A percentile compares a stretch with the other conserved stretches of the same genome.
Conservation (phyloP, 2,113 vertebrate genomes). For the Origma solitaria region DNA sequence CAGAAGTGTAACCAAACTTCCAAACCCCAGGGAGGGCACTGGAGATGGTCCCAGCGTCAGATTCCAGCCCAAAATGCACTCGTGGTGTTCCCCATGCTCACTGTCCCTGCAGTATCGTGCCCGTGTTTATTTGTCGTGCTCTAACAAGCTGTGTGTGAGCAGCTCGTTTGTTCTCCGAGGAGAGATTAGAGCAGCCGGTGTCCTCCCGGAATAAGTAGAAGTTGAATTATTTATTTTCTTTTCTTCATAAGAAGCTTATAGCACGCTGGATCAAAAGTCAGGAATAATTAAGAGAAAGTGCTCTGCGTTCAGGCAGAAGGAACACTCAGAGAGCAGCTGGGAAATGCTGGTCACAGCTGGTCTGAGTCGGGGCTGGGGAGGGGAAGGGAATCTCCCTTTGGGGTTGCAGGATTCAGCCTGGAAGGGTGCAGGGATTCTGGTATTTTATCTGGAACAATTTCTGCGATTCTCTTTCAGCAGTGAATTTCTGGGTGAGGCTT, state of each 20-base stretch:
- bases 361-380: not conserved
- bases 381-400: not conserved
- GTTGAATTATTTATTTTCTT: conserved; percentile 70
- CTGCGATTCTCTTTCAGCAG: not conserved
- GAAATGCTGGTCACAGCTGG: not conserved
- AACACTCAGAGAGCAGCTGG: not conserved
- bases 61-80: too few species aligned
- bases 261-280: conserved; percentile 61
- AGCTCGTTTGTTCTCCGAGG: conserved; percentile 67
- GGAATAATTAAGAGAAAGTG: conserved; percentile 64
- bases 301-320: conserved; percentile 19
- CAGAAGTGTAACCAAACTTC: conserved; percentile 1
- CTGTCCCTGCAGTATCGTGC: not conserved
- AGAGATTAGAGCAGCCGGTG: conserved; percentile 61
- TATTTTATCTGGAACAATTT: not conserved
- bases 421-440: not conserved
- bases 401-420: not conserved
- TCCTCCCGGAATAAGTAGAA: conserved; percentile 54
- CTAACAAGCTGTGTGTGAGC: conserved; percentile 44
- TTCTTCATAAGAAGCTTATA: conserved; percentile 68
- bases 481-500: not conserved
- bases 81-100: too few species aligned
- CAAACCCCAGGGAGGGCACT: not conserved
- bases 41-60: not conserved
- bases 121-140: conserved; percentile 45